Conservation (phyloP, 2,888 invertebrate species). For the Diachrysia chrysitis region DNA sequence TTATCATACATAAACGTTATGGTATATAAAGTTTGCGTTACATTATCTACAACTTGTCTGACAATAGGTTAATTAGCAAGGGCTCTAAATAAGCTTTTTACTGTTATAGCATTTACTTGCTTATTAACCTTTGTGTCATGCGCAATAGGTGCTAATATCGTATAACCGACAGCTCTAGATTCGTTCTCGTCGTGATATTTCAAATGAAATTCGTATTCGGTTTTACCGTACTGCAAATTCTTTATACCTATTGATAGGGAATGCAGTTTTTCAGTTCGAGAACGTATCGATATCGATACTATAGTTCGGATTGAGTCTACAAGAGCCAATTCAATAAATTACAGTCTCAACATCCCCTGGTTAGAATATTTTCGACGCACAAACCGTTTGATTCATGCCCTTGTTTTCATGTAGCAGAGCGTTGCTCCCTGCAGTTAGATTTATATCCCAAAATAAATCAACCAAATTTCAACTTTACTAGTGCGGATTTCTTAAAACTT, state of each 20-base stretch:
- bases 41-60: slow-evolving; percentile 2
- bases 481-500: slow-evolving; percentile 10
- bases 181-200: neutral
- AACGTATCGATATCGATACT: neutral
- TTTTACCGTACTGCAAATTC: neutral
- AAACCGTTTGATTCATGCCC: slow-evolving; percentile 49
- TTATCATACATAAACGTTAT: slow-evolving; percentile 11
- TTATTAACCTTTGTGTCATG: neutral
- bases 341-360: slow-evolving; percentile 20
- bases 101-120: neutral
- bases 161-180: neutral
- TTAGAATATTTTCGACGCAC: slow-evolving; percentile 46
- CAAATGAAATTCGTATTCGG: neutral
- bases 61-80: neutral
- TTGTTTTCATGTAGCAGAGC: slow-evolving; percentile 52
- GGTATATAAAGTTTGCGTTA: slow-evolving; percentile 18
- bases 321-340: slow-evolving; percentile 42
- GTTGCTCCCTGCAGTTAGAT: slow-evolving; percentile 47
- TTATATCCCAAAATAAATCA: slow-evolving; percentile 51
- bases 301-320: slow-evolving; percentile 14
- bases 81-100: neutral
- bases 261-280: neutral
- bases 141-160: neutral
- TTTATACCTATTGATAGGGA: neutral
- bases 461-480: slow-evolving; percentile 40